Conservation (phyloP, 1,140 invertebrate genomes). For the Philotrypesis tridentata region DNA sequence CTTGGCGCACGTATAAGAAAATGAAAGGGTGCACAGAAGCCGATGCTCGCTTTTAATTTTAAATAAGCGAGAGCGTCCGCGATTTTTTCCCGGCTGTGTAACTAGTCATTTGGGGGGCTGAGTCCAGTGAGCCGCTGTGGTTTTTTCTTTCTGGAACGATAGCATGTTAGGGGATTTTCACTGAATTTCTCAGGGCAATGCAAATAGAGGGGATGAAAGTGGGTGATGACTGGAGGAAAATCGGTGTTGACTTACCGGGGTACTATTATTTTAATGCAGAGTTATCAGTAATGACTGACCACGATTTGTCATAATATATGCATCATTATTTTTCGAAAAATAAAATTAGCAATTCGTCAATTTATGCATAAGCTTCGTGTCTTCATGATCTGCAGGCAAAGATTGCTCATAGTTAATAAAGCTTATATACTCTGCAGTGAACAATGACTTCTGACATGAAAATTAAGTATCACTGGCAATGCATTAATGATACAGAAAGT, state of each 20-base stretch:
- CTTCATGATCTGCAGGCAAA: too few species aligned
- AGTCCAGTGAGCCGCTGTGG: background rate
- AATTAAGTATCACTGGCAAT: background rate
- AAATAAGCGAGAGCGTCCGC: background rate
- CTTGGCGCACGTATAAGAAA: conserved; percentile 4
- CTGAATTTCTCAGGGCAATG: too few species aligned
- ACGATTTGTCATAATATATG: too few species aligned
- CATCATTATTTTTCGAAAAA: background rate
- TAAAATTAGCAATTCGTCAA: too few species aligned
- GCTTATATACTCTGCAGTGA: background rate
- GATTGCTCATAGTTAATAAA: too few species aligned
- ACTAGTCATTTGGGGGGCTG: background rate
- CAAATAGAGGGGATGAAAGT: too few species aligned
- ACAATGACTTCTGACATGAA: background rate
- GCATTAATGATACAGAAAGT: background rate
- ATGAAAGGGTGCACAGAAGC: background rate
- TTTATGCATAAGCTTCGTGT: too few species aligned
- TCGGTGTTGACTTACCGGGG: background rate
- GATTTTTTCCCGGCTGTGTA: background rate
- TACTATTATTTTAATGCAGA: too few species aligned
- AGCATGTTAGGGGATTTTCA: background rate
- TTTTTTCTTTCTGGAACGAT: background rate
- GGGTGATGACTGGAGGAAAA: background rate
- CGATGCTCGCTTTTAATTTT: conserved; percentile 20
- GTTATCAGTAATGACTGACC: too few species aligned